phyloP scores from a whole-genome alignment of 2,113 vertebrate species.

The Fulica atra region DNA sequence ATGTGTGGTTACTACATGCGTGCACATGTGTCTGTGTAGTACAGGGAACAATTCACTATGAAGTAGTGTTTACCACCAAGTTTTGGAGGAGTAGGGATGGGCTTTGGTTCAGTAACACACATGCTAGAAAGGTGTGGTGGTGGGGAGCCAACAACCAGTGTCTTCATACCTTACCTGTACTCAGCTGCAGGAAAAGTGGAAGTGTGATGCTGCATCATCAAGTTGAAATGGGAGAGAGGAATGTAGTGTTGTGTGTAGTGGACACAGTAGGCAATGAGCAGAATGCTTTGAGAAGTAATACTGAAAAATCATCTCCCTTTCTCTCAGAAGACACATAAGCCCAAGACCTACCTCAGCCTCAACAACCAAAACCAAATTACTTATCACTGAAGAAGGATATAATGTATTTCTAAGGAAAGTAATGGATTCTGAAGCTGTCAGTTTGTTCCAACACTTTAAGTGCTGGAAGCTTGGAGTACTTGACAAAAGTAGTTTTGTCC shows the following conservation, averaged over 20 bases:
- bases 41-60: background rate
- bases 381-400: background rate
- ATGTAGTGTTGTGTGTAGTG: background rate
- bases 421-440: background rate
- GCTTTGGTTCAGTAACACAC: background rate
- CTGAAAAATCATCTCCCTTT: background rate
- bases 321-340: rapidly evolving
- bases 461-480: background rate
- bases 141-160: background rate
- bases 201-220: background rate
- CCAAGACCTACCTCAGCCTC: background rate
- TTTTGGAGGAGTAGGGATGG: background rate
- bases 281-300: background rate
- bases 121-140: background rate
- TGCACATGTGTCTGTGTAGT: rapidly evolving
- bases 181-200: background rate
- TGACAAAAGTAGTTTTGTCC: background rate
- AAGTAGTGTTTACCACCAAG: background rate
- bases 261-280: background rate
- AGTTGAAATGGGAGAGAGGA: background rate
- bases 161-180: background rate
- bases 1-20: background rate
- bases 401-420: background rate
- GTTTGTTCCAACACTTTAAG: background rate
- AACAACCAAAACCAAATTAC: background rate